Conservation (phyloP, 2,113 vertebrate species). For the Proterorhinus semilunaris region DNA sequence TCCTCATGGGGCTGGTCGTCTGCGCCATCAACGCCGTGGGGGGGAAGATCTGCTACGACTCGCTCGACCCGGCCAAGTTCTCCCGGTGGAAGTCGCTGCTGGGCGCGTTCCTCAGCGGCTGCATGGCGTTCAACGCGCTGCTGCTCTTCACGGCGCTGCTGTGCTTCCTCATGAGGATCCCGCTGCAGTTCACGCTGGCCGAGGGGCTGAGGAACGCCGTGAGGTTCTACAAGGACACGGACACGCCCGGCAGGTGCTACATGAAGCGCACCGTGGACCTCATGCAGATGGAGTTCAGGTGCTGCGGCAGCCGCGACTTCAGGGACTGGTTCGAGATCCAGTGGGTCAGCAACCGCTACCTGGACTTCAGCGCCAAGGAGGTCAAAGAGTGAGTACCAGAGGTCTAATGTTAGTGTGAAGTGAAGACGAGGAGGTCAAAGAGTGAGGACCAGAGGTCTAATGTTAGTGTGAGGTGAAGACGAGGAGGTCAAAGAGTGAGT, state of each 20-base stretch:
- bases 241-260: slow-evolving; percentile 94
- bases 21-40: slow-evolving; percentile 87
- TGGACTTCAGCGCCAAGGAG: slow-evolving; percentile 95
- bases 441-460: too few relatives aligned
- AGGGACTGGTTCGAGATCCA: slow-evolving; percentile 98
- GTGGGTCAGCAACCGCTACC: slow-evolving; percentile 98
- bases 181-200: slow-evolving; percentile 87
- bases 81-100: slow-evolving; percentile 87
- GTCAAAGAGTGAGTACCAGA: slow-evolving; percentile 87
- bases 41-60: slow-evolving; percentile 96
- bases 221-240: slow-evolving; percentile 95
- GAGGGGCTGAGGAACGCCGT: slow-evolving; percentile 89
- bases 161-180: slow-evolving; percentile 87
- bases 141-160: slow-evolving; percentile 81
- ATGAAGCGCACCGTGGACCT: slow-evolving; percentile 98
- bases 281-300: slow-evolving; percentile 97
- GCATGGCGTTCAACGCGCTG: slow-evolving; percentile 81
- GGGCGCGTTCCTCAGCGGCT: slow-evolving; percentile 83
- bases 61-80: slow-evolving; percentile 89
- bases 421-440: too few relatives aligned
- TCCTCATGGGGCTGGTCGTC: slow-evolving; percentile 84
- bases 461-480: too few relatives aligned
- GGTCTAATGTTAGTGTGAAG: too few relatives aligned
- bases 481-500: too few relatives aligned
- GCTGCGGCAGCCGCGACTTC: slow-evolving; percentile 94